Evolutionary conservation across 2,797 vertebrate species (phyloP).

Genomic region (Denticeps clupeoides): DNA sequence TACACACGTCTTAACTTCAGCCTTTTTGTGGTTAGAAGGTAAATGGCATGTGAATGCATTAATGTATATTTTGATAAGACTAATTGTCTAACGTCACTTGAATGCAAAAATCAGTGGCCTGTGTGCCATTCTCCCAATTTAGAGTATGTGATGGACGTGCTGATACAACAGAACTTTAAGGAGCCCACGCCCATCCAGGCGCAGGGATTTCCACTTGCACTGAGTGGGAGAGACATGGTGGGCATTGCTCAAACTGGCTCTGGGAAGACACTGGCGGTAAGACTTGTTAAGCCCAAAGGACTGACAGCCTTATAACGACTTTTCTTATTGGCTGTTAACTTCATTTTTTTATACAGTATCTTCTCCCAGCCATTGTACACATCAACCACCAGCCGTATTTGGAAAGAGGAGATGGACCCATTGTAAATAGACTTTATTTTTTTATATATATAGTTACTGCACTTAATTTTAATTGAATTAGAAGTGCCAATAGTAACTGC

Average conservation of each 20-base stretch:
- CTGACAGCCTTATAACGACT: too few species aligned
- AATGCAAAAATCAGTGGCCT: not conserved
- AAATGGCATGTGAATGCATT: too few species aligned
- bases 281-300: too few species aligned
- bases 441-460: not conserved
- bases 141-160: slow-evolving; percentile 92
- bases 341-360: slow-evolving; percentile 61
- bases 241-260: slow-evolving; percentile 97
- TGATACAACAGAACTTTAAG: slow-evolving; percentile 88
- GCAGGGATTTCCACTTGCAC: slow-evolving; percentile 87
- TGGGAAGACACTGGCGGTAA: slow-evolving; percentile 89
- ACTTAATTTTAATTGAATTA: too few species aligned
- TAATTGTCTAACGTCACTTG: not conserved
- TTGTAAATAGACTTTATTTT: slow-evolving; percentile 65
- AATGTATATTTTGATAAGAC: not conserved
- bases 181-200: slow-evolving; percentile 94
- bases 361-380: slow-evolving; percentile 93
- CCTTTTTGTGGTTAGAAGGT: too few species aligned
- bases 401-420: slow-evolving; percentile 94
- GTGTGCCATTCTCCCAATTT: not conserved
- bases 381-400: slow-evolving; percentile 97
- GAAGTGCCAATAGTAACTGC: too few species aligned
- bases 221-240: slow-evolving; percentile 92
- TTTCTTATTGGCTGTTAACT: not conserved
- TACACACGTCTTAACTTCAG: too few species aligned